Base-by-base conservation (phyloP, 2,113 vertebrate species). In the Silurus meridionalis region DNA sequence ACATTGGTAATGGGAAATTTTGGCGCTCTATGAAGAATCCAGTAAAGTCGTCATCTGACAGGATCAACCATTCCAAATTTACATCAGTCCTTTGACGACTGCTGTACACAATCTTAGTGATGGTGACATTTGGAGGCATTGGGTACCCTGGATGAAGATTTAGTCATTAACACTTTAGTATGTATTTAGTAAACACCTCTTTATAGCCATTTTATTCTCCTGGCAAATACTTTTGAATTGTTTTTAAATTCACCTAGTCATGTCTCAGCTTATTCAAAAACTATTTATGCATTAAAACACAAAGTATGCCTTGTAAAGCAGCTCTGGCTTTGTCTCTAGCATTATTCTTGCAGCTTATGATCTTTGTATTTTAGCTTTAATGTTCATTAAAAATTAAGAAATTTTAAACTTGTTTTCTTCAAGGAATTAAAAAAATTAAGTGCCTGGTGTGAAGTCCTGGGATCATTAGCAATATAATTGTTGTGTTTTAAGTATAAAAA, bases 71-170 rank as follows among this genome's bases (percentile, higher is more conserved):
- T 63, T 96, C 95, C 90, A 98, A 80, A 82, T 95, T 94, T 91
- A 98, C 97, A 91, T 98, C 95, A 0, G 93, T 95, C 48, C 95
- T 93, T 0, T 93, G 92, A 4, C 90, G 94, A 9, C 92, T 94
- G 81, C 94, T 97, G 87, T 95, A 95, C 84, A 93, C 90, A 9
- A 92, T 92, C 85, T 84, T 95, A 92, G 94, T 93, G 90, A 98
- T 96, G 80, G 96, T 97, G 46, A 96, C 95, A 0, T 98, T 97
- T 61, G 97, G 97, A 0, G 97, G 96, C 61, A 94, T 94, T 0
- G 97, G 97, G 88, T 98, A 92, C 21, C 94, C 97, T 97, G 90
- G 4, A 13, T 87, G 0, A 5, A 87, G 37, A 80, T 52, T 60
- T 5, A 82, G 23, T 37, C 13, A 67, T 6, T 28, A 57, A 78